Base-by-base conservation (phyloP, 2,888 invertebrate genomes). In the Anticlea derivata region DNA sequence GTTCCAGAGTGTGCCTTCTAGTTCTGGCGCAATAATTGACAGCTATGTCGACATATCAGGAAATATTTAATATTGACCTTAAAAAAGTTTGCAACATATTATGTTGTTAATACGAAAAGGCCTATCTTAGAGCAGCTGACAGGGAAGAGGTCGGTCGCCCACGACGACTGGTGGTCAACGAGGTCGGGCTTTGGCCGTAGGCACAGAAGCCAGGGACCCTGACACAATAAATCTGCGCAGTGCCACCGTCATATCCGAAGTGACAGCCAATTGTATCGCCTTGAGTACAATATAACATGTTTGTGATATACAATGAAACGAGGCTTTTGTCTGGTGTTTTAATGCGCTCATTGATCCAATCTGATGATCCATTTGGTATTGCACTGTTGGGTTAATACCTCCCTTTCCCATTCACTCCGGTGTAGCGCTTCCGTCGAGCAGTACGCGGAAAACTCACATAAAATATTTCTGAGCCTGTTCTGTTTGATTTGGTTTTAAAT, bases 1-100 rank as follows among this genome's bases (percentile, higher is more conserved):
- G 71, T 78, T 78, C 71, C 77, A 78, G 73, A 73, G 58, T 39
- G 55, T 69, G 73, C 64, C 65, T 68, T 75, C 75, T 78, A 75
- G 66, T 69, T 76, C 77, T 79, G 72, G 73, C 53, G 78, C 70
- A 78, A 77, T 66, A 75, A 51, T 60, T 50, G 62, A 52, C 65
- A 65, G 66, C 65, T 61, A 55, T 78, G 61, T 78, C 75, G 67
- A 71, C 76, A 78, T 63, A 77, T 65, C 67, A 74, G 78, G 75
- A 78, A 78, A 70, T 57, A 67, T 67, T 69, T 67, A 70, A 60
- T 50, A 51, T 8, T 70, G 65, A 72, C 78, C 76, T 78, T 73
- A 70, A 75, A 75, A 74, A 71, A 72, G 69, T 72, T 67, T 60
- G 68, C 75, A 60, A 62, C 54, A 59, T n/a, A n/a, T n/a, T n/a